A percentile compares a stretch with the other conserved stretches of the same genome.
Conservation (phyloP, 2,888 invertebrate species). For the Camponotus fellah region DNA sequence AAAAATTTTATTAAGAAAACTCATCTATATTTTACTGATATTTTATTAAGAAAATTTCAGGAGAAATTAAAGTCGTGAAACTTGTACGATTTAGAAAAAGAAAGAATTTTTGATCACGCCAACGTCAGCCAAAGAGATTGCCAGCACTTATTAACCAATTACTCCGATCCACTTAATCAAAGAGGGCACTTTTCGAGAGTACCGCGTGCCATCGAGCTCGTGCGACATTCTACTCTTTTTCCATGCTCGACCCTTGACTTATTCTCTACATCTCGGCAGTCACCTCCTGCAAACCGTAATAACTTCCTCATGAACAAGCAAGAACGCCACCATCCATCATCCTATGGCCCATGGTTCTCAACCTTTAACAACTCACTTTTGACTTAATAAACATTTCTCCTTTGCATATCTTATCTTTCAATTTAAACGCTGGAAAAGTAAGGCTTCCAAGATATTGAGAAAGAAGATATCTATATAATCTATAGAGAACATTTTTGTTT, state of each 20-base stretch:
- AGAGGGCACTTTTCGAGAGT: conserved; percentile 57
- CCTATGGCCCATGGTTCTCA: conserved; percentile 67
- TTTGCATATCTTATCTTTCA: too few relatives aligned
- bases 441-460: background rate
- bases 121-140: conserved; percentile 58
- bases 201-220: conserved; percentile 60
- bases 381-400: conserved; percentile 32
- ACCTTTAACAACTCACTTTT: conserved; percentile 53
- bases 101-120: conserved; percentile 10
- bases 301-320: conserved; percentile 80
- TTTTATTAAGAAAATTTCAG: background rate
- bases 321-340: conserved; percentile 81
- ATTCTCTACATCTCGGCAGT: conserved; percentile 54
- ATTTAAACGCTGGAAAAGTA: background rate
- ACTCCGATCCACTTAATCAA: conserved; percentile 53
- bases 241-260: conserved; percentile 51
- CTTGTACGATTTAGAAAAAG: background rate
- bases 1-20: background rate
- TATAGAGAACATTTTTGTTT: background rate
- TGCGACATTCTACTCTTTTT: conserved; percentile 71
- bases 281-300: conserved; percentile 75
- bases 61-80: background rate
- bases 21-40: background rate
- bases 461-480: background rate
- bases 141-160: conserved; percentile 74